Evolutionary conservation across 2,113 vertebrate genomes (phyloP).

Genomic region (Azemiops feae): DNA sequence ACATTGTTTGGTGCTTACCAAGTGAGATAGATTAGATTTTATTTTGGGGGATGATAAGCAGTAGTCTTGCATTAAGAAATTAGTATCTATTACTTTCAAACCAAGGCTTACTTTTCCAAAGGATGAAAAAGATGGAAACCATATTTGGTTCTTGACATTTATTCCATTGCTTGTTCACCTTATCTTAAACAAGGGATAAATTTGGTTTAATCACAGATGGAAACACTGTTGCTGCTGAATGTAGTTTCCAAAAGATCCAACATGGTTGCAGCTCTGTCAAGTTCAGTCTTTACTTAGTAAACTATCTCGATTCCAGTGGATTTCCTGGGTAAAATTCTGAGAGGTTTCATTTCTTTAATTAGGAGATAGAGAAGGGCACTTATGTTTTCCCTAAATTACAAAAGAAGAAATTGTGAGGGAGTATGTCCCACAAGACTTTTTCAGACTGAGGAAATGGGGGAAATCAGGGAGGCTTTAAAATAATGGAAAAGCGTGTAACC

Average conservation of each 20-base stretch:
- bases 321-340: neutral
- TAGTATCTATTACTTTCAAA: neutral
- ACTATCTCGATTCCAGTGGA: neutral
- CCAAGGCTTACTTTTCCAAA: neutral
- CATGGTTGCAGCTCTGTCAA: neutral
- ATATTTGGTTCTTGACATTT: neutral
- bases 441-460: neutral
- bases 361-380: neutral
- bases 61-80: neutral
- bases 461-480: neutral
- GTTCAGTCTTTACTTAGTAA: neutral
- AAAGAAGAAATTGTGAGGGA: neutral
- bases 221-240: neutral
- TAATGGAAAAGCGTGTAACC: neutral
- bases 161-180: neutral
- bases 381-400: neutral
- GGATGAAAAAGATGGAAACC: neutral
- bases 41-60: neutral
- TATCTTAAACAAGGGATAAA: neutral
- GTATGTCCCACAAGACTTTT: neutral
- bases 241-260: neutral
- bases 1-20: neutral
- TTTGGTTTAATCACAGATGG: neutral
- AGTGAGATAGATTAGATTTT: neutral
- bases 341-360: neutral